Evolutionary conservation across 2,797 vertebrate species (phyloP).

Genomic region (Basileuterus tristriatus): DNA sequence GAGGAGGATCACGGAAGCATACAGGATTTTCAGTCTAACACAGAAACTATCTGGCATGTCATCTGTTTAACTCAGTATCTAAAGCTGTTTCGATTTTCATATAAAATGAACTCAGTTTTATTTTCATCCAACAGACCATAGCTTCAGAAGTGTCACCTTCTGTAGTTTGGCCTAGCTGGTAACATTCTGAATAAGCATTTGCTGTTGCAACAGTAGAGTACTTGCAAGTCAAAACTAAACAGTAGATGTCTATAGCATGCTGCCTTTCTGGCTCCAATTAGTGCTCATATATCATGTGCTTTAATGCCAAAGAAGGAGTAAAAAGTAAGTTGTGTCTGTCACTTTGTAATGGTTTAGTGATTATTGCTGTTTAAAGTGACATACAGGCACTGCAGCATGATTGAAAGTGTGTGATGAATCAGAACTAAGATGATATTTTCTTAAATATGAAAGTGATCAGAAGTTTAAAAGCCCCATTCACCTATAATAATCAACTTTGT

Average conservation of each 20-base stretch:
- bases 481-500: background rate
- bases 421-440: background rate
- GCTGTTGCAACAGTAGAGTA: background rate
- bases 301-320: background rate
- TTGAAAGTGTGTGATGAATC: background rate
- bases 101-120: background rate
- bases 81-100: background rate
- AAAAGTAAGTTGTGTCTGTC: background rate
- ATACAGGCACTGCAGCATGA: background rate
- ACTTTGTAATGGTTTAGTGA: background rate
- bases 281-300: background rate
- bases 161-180: background rate
- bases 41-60: background rate
- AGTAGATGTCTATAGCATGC: background rate
- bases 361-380: background rate
- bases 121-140: background rate
- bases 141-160: background rate
- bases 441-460: background rate
- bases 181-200: background rate
- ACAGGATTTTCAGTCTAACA: background rate
- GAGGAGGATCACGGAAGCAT: background rate
- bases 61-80: background rate
- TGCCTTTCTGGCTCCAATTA: background rate
- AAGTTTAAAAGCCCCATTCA: background rate
- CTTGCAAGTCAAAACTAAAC: slow-evolving; percentile 22